phyloP scores from a whole-genome alignment of 2,888 invertebrate genomes.

The Spodoptera littoralis region DNA sequence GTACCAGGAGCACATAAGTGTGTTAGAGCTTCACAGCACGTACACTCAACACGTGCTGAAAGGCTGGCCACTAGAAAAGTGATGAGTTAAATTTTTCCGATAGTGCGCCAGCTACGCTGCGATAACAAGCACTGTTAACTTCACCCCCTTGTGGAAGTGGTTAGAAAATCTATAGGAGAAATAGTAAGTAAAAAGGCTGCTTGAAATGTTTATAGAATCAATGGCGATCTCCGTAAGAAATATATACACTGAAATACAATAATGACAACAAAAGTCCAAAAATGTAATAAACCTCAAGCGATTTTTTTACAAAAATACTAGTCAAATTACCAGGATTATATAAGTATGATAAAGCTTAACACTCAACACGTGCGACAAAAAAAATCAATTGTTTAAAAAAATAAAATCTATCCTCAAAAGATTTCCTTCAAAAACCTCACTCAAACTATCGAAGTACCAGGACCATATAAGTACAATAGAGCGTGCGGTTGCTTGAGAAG shows the following conservation, averaged over 20 bases:
- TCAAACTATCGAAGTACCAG: not conserved
- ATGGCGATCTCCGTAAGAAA: too few relatives aligned
- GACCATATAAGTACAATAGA: conserved; percentile 1
- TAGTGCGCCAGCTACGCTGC: conserved; percentile 21
- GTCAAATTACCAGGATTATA: too few relatives aligned
- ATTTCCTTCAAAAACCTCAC: not conserved
- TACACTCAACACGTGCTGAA: not conserved
- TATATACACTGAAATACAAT: too few relatives aligned
- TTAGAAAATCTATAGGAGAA: conserved; percentile 13
- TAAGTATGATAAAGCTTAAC: too few relatives aligned
- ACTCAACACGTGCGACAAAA: not conserved
- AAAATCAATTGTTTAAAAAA: too few relatives aligned
- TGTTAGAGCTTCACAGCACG: conserved; percentile 8
- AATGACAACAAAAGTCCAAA: not conserved
- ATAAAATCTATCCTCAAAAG: not conserved
- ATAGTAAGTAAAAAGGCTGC: conserved; percentile 13
- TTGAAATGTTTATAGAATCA: not conserved
- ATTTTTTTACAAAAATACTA: too few relatives aligned
- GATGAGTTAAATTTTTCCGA: conserved; percentile 25
- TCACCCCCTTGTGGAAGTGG: conserved; percentile 16
- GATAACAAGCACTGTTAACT: conserved; percentile 25
- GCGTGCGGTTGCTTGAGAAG: conserved; percentile 13
- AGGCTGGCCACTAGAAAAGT: conserved; percentile 11
- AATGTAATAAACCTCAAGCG: too few relatives aligned
- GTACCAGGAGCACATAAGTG: conserved; percentile 7